Evolutionary conservation across 2,888 invertebrate genomes (phyloP).

Genomic region (Criorhina ranunculi): DNA sequence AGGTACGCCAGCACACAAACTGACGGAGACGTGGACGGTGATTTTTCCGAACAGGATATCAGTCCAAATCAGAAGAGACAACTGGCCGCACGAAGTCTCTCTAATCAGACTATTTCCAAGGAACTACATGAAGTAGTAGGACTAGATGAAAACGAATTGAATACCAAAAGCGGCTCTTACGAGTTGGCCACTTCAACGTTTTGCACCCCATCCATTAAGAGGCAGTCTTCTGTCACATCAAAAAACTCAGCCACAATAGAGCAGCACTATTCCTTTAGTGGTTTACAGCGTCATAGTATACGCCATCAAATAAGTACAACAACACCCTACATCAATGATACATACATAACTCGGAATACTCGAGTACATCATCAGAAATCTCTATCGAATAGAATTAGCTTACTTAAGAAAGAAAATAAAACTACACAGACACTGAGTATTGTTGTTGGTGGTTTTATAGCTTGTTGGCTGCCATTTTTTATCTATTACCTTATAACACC

Average conservation of each 20-base stretch:
- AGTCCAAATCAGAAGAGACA: conserved; percentile 80
- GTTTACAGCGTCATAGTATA: conserved; percentile 71
- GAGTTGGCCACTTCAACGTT: conserved; percentile 79
- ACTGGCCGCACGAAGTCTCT: conserved; percentile 80
- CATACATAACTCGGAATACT: conserved; percentile 79
- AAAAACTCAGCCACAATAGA: conserved; percentile 71
- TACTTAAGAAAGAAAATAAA: conserved; percentile 92
- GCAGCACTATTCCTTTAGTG: conserved; percentile 54
- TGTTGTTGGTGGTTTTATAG: conserved; percentile 94
- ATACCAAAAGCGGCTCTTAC: conserved; percentile 80
- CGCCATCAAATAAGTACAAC: conserved; percentile 52
- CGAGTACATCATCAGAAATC: conserved; percentile 81
- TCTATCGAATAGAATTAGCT: conserved; percentile 87
- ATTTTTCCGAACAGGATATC: conserved; percentile 82
- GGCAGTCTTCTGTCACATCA: conserved; percentile 61
- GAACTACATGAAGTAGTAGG: conserved; percentile 81
- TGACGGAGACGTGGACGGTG: conserved; percentile 79
- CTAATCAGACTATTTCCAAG: conserved; percentile 82
- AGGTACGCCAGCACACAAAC: conserved; percentile 82
- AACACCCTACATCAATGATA: conserved; percentile 78
- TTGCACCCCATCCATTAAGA: conserved; percentile 81
- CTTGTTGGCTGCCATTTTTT: conserved; percentile 96
- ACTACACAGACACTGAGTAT: conserved; percentile 94
- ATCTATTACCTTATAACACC: conserved; percentile 92
- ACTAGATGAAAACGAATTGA: conserved; percentile 79